Percentiles rank a stretch among this genome's conserved stretches.
phyloP scores from a whole-genome alignment of 2,113 vertebrate genomes.

The Geococcyx californianus region DNA sequence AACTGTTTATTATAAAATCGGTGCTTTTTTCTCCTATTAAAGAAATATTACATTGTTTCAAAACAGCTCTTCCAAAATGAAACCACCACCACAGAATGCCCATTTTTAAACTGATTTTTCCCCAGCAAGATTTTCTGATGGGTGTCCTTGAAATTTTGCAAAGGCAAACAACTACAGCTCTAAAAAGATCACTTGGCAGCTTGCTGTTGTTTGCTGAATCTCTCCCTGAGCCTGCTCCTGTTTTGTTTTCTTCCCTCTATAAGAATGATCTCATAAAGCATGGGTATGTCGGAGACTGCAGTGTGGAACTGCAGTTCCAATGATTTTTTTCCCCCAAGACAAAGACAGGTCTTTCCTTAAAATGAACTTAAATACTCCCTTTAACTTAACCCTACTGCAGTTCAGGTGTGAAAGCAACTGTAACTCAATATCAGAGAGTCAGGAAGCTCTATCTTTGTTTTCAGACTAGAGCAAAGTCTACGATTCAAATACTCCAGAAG shows the following conservation, averaged over 20 bases:
- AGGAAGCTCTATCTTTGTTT: neutral
- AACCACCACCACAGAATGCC: neutral
- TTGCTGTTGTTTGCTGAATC: neutral
- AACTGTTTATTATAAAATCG: neutral
- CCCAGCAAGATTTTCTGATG: neutral
- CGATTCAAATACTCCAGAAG: neutral
- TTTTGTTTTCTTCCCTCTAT: neutral
- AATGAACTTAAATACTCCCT: neutral
- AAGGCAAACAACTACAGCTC: neutral
- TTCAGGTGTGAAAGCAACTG: neutral
- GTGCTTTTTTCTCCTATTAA: neutral
- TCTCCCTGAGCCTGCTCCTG: neutral
- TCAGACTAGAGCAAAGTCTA: neutral
- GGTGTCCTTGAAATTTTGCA: slow-evolving; percentile 21
- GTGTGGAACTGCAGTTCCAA: neutral
- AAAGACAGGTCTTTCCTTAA: neutral
- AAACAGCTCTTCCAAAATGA: neutral
- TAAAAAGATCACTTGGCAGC: neutral
- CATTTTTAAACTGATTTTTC: neutral
- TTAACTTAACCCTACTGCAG: neutral
- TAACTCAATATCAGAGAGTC: neutral
- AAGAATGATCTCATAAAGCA: neutral
- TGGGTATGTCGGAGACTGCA: neutral
- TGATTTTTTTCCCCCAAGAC: neutral
- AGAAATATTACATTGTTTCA: neutral